phyloP scores from a whole-genome alignment of 2,888 invertebrate species.

The Phragmatobia fuliginosa region DNA sequence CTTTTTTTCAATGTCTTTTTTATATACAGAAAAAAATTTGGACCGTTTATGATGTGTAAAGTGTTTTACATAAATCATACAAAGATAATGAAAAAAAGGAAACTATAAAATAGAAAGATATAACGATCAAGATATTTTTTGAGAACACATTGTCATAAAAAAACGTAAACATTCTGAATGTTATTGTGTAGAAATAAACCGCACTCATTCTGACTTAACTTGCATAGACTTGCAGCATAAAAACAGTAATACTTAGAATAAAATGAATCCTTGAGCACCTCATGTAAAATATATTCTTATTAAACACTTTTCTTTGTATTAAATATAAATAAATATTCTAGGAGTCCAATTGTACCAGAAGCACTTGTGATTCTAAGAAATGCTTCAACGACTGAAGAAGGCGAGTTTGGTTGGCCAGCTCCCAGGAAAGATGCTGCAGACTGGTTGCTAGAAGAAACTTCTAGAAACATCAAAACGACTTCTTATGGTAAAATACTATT shows the following conservation, averaged over 20 bases:
- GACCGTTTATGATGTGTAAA: neutral
- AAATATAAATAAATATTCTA: slow-evolving; percentile 35
- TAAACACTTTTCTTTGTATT: neutral
- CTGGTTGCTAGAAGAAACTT: slow-evolving; percentile 88
- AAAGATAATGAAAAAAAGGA: no score
- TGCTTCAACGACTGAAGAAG: slow-evolving; percentile 89
- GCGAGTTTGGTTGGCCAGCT: slow-evolving; percentile 89
- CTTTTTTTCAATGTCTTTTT: neutral
- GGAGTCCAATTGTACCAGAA: slow-evolving; percentile 85
- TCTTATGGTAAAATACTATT: slow-evolving; percentile 68
- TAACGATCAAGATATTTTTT: no score
- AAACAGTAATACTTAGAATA: neutral
- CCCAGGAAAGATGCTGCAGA: slow-evolving; percentile 88
- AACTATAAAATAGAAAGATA: no score
- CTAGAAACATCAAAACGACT: slow-evolving; percentile 86
- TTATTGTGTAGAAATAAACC: neutral
- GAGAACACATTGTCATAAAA: no score
- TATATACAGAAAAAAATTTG: neutral
- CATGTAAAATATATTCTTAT: neutral
- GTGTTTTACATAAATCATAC: neutral
- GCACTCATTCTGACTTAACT: neutral
- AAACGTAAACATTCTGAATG: no score
- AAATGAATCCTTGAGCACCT: neutral
- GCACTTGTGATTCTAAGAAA: slow-evolving; percentile 87
- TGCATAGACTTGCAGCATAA: neutral